Base-by-base conservation (phyloP, 2,797 vertebrate genomes). In the Gambelia wislizenii region DNA sequence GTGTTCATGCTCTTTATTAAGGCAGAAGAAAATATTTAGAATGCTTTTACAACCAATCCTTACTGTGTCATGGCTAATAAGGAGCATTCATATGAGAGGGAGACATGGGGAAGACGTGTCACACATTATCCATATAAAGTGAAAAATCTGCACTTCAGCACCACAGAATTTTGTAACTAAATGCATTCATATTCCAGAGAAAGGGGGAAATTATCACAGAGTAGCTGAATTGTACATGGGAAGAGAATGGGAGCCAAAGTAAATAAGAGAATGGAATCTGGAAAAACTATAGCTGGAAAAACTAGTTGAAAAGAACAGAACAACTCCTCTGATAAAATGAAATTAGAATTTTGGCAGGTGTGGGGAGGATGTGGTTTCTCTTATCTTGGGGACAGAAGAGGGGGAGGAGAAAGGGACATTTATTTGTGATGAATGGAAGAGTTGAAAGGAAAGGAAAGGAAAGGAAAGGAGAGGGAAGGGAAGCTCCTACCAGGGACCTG, bases 221-320 rank as follows among this genome's bases (percentile, higher is more conserved):
- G 22, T 47, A 36, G 47, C 33, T 52, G 30, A 2, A 2, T 3
- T 67, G 12, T 42, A n/a, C 30, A 33, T 2, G 5, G 18, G 4
- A 30, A 30, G n/a, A 49, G 25, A 6, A 47, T 14, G n/a, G 5
- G 36, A 10, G 16, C n/a, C 83, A 61, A 39, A 30, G 3, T 16
- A 30, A 80, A 8, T 16, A 42, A n/a, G 36, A 25, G 36, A 72
- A 54, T 10, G 8, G 12, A 16, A 8, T 8, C 39, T 36, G 20
- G 70, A 74, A 74, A 74, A 36, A 39, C 59, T 67, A 49, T 61
- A 88, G 42, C 67, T 12, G 20, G 22, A 91, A 52, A 89, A 91
- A 85, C 5, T 85, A 82, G 52, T 7, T 4, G 39, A 25, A 81
- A 30, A 92, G 27, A 91, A 87, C 80, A 69, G 84, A 92, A 92